phyloP scores from a whole-genome alignment of 30 jellyfish, hydroid and myxozoan genomes.

The Chrysaora quinquecirrha region DNA sequence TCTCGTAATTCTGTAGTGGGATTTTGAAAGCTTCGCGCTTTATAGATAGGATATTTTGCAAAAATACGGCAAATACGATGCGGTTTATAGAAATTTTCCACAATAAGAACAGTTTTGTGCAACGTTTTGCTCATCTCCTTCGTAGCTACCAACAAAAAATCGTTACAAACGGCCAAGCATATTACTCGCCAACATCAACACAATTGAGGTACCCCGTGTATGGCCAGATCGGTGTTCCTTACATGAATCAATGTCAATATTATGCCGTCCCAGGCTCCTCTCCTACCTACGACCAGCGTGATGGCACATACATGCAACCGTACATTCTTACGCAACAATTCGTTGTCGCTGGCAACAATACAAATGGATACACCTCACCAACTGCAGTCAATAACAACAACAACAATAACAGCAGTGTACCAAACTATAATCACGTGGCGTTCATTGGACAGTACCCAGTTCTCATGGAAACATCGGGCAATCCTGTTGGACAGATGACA shows the following conservation, averaged over 20 bases:
- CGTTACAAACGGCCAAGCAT: conserved; percentile 56
- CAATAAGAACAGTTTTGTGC: too few species aligned
- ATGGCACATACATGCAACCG: conserved; percentile 56
- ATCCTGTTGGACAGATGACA: conserved; percentile 47
- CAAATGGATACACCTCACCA: conserved; percentile 55
- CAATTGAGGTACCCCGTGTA: conserved; percentile 58
- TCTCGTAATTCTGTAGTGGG: too few species aligned
- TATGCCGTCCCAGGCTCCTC: conserved; percentile 64
- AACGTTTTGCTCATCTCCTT: background rate
- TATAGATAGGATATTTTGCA: too few species aligned
- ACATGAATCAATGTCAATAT: conserved; percentile 52
- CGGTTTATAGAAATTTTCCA: too few species aligned
- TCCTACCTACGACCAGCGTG: conserved; percentile 68
- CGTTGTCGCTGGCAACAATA: conserved; percentile 59
- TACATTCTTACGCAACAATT: conserved; percentile 54
- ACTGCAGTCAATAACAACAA: conserved; percentile 8
- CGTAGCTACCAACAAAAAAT: conserved; percentile 50
- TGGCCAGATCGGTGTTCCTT: conserved; percentile 56
- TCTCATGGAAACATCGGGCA: conserved; percentile 53
- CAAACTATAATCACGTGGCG: conserved; percentile 68
- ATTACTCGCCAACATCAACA: conserved; percentile 49
- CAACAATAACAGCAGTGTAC: conserved; percentile 45
- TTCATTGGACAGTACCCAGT: conserved; percentile 72
- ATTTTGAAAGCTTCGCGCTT: too few species aligned
- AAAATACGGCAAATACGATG: too few species aligned